Percentiles rank a stretch among this genome's conserved stretches.
These are phyloP conservation scores for Tinea pellionella DNA, from an alignment of 2,888 invertebrate species.

Conservation along the genomic window DNA sequence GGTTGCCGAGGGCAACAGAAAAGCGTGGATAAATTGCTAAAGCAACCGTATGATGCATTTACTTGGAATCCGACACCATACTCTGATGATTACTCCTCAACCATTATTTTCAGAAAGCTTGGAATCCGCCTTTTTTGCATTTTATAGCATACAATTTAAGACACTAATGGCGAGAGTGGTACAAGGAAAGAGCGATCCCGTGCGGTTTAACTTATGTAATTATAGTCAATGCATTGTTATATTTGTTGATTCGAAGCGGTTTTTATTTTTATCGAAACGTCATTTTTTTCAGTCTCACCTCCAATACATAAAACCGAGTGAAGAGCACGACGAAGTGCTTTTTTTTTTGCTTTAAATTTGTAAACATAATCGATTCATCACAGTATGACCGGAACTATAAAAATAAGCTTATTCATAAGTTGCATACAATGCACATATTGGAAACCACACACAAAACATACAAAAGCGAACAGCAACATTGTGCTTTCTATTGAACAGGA, in stretches of 20 bases:
- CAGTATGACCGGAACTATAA: conserved; percentile 56
- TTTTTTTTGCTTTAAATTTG: not conserved
- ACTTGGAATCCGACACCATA: conserved; percentile 21
- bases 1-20: conserved; percentile 19
- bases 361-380: conserved; percentile 40
- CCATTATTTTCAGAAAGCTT: conserved; percentile 23
- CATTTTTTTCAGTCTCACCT: not conserved
- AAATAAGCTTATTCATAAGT: conserved; percentile 26
- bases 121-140: conserved; percentile 44
- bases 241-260: conserved; percentile 11
- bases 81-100: conserved; percentile 21
- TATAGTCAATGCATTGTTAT: conserved; percentile 29
- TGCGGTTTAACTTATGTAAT: conserved; percentile 35
- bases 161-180: conserved; percentile 41
- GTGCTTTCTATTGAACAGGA: conserved; percentile 39
- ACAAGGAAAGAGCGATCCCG: conserved; percentile 28
- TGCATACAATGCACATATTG: conserved; percentile 29
- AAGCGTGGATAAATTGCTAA: conserved; percentile 21
- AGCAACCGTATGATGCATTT: conserved; percentile 21
- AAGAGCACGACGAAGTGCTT: not conserved
- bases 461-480: conserved; percentile 16
- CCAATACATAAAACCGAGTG: not conserved
- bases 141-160: conserved; percentile 49
- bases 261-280: conserved; percentile 1
- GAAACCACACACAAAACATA: conserved; percentile 42